These are phyloP conservation scores for Chlorops oryzae DNA, from an alignment of 1,140 invertebrate genomes.

Conservation along the genomic window DNA sequence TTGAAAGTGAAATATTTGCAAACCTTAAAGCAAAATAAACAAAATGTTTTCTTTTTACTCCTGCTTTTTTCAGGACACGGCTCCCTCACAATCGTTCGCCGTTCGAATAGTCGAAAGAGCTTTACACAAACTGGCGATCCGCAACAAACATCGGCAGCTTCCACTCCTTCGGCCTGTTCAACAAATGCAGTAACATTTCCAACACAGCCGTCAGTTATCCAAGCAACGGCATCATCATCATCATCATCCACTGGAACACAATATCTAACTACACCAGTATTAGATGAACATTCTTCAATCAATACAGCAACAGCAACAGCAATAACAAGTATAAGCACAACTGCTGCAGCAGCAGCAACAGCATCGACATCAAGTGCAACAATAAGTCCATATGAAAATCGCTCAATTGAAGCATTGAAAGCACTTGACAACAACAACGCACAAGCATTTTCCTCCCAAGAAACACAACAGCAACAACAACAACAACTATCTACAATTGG, in stretches of 20 bases:
- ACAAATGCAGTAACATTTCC: conserved; percentile 2
- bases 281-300: too few relatives aligned
- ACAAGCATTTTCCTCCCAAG: too few relatives aligned
- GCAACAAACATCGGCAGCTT: conserved; percentile 15
- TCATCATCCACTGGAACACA: too few relatives aligned
- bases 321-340: conserved; percentile 15
- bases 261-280: too few relatives aligned
- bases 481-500: neutral
- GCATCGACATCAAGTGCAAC: conserved; percentile 13
- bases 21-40: too few relatives aligned
- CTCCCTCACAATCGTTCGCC: conserved; percentile 73
- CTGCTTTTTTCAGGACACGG: conserved; percentile 63
- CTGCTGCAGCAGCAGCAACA: conserved; percentile 33
- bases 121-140: conserved; percentile 35
- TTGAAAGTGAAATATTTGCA: too few relatives aligned
- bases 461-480: neutral
- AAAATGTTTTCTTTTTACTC: conserved; percentile 14
- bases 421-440: too few relatives aligned
- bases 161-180: conserved; percentile 6
- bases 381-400: too few relatives aligned
- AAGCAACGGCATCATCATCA: conserved; percentile 7
- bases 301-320: neutral
- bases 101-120: conserved; percentile 56
- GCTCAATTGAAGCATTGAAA: too few relatives aligned
- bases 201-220: conserved; percentile 5